phyloP scores from a whole-genome alignment of 2,888 invertebrate species.

The Cyaniris semiargus region DNA sequence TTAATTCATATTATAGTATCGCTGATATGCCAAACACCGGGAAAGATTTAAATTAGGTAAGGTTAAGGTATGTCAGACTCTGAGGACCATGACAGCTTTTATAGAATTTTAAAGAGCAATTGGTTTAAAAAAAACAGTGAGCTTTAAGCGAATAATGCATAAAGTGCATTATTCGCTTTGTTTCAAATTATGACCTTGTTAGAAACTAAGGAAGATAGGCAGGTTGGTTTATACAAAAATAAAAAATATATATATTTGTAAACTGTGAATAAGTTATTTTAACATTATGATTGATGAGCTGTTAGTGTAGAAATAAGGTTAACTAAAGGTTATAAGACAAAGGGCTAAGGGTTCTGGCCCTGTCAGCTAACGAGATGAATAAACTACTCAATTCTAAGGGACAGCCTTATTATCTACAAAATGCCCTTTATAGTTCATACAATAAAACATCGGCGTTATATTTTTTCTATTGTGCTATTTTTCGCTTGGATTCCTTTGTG shows the following conservation, averaged over 20 bases:
- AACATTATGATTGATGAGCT: background rate
- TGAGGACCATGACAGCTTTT: too few species aligned
- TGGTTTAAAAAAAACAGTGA: too few species aligned
- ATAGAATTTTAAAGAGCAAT: too few species aligned
- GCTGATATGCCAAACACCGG: too few species aligned
- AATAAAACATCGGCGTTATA: background rate
- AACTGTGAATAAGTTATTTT: background rate
- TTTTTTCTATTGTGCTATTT: constrained; percentile 6
- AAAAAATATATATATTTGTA: background rate
- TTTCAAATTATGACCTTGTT: too few species aligned
- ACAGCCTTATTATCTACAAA: background rate
- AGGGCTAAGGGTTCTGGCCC: background rate
- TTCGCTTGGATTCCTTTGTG: constrained; percentile 1
- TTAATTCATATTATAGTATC: too few species aligned
- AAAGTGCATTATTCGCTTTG: too few species aligned
- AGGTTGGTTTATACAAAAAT: background rate
- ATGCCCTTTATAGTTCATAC: background rate
- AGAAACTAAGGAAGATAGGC: too few species aligned
- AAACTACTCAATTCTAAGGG: background rate
- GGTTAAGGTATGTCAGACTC: too few species aligned
- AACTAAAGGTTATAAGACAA: background rate
- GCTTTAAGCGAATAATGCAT: too few species aligned
- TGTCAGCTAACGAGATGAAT: background rate
- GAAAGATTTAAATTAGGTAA: too few species aligned
- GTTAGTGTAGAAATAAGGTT: background rate